phyloP scores from a whole-genome alignment of 2,113 vertebrate genomes.

The Rhipidura dahli region DNA sequence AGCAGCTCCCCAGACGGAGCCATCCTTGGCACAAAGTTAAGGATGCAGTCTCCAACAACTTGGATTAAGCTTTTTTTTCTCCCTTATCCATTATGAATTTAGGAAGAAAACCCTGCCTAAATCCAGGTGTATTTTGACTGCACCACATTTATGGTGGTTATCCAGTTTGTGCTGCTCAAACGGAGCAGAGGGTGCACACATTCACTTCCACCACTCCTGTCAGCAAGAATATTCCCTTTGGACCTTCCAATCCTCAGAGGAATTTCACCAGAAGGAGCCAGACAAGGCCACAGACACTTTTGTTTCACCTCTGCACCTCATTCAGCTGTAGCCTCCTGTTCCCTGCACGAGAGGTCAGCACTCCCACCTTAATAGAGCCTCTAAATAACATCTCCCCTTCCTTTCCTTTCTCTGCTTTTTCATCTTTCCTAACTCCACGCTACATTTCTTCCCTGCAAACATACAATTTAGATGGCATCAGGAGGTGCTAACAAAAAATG shows the following conservation, averaged over 20 bases:
- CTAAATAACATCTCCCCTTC: background rate
- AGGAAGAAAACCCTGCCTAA: background rate
- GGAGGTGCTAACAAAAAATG: background rate
- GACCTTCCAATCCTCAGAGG: background rate
- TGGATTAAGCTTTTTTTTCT: background rate
- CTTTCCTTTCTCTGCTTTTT: background rate
- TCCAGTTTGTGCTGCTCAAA: background rate
- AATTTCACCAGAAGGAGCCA: background rate
- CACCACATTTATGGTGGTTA: too few species aligned
- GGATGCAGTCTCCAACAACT: background rate
- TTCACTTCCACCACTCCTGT: background rate
- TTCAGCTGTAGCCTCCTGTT: background rate
- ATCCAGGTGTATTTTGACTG: background rate
- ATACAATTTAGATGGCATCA: background rate
- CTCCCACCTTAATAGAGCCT: background rate
- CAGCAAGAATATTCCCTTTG: background rate
- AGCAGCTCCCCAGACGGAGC: background rate
- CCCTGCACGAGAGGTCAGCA: background rate
- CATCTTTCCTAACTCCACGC: background rate
- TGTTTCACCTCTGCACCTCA: background rate
- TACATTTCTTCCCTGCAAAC: conserved; percentile 5
- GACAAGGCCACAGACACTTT: background rate
- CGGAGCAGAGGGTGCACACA: background rate
- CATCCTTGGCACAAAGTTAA: background rate
- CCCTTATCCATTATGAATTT: background rate